phyloP scores from a whole-genome alignment of 2,888 invertebrate species.

The Conomelus anceps region DNA sequence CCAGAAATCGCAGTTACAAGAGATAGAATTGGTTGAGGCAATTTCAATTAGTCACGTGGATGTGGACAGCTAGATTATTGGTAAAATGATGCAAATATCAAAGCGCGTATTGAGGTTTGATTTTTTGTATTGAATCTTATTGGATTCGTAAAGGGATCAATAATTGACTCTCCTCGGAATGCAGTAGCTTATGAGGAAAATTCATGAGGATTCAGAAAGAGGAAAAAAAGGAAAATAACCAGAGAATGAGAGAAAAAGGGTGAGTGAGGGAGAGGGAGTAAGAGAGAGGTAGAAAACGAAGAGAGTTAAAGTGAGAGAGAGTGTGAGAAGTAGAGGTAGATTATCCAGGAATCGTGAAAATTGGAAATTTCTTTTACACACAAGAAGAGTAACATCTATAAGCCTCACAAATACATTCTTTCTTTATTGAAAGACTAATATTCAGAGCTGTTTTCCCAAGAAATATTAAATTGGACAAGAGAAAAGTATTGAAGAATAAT shows the following conservation, averaged over 20 bases:
- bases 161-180: background rate
- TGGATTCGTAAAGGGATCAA: background rate
- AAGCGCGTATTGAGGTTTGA: background rate
- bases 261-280: background rate
- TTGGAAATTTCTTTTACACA: background rate
- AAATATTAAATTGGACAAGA: background rate
- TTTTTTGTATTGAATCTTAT: background rate
- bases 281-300: background rate
- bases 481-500: background rate
- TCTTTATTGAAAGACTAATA: background rate
- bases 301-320: background rate
- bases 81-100: background rate
- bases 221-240: background rate
- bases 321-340: background rate
- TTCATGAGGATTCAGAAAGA: too few relatives aligned
- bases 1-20: background rate
- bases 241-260: background rate
- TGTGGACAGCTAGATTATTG: background rate
- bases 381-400: background rate
- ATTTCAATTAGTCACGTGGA: background rate
- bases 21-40: background rate
- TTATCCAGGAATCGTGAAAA: background rate
- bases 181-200: background rate
- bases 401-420: background rate
- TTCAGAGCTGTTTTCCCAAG: background rate